Base-by-base conservation (phyloP, 2,797 vertebrate species). In the Rhinoraja longicauda region DNA sequence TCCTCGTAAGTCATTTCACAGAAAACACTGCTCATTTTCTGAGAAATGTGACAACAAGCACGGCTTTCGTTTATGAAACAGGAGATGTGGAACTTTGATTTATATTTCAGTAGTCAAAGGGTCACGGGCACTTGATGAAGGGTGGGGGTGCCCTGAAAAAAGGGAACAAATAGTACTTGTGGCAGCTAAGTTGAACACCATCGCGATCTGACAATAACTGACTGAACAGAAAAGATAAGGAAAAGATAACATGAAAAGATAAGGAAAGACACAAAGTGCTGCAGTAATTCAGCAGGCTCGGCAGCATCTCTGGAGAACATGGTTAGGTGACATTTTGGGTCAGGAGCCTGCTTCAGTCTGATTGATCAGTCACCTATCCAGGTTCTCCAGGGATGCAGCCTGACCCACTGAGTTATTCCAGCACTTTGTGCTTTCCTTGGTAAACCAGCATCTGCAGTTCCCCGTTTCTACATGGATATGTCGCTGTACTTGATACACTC, bases 31-130 rank as follows among this genome's bases (percentile, higher is more conserved):
- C 39, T 92, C 53, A 36, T 92, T 45, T 92, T 92, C 90, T 72
- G 90, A 92, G 90, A 92, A 92, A 73, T 53, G 32, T 53, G 70
- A 53, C 67, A 45, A 90, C 17, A 70, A 90, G 64, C 79, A 53
- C 17, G 29, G 81, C 72, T 92, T 92, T 75, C 67, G 32, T 75
- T 75, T 92, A n/a, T 26, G 90, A 92, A 92, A 92, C 29, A 75
- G 45, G 72, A 92, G 67, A 92, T 75, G 67, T 92, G 26, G 70
- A 75, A 92, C 90, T 92, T 92, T 92, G 90, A 92, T 92, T 92
- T 92, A 53, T 75, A 39, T 72, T 57, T 92, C 39, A 72, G 12
- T 57, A 45, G 21, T 45, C 67, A 91, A 73, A 29, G 88, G 70
- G 36, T 91, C 88, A 73, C 67, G 6, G 70, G 67, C 70, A 73